phyloP scores from a whole-genome alignment of 2,113 vertebrate species.

The Myotis brandtii region DNA sequence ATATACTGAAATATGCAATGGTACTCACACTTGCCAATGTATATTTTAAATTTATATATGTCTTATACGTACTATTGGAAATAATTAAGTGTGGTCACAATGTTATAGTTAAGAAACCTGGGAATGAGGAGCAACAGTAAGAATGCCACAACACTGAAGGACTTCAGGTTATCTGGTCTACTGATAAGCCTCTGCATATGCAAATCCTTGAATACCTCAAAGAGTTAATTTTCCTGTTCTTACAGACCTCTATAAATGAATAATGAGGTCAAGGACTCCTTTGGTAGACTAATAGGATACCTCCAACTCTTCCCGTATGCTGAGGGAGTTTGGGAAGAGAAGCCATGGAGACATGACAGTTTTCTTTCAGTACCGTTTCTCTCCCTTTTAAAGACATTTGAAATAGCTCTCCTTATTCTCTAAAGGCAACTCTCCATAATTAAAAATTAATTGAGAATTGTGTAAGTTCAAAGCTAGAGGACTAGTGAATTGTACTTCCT shows the following conservation, averaged over 20 bases:
- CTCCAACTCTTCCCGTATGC: neutral
- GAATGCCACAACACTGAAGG: neutral
- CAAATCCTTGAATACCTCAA: neutral
- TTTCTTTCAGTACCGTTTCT: neutral
- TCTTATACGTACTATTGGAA: neutral
- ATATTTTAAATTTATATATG: neutral
- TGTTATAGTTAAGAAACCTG: neutral
- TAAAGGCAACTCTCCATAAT: neutral
- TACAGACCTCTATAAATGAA: neutral
- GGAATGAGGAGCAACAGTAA: neutral
- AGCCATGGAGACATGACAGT: neutral
- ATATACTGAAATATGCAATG: neutral
- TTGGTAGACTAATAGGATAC: neutral
- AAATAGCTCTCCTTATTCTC: constrained; percentile 1
- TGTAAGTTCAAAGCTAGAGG: neutral
- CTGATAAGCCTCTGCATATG: neutral
- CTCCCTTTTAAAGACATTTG: neutral
- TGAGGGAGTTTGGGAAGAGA: neutral
- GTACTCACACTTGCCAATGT: neutral
- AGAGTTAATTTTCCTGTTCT: neutral
- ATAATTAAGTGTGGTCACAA: neutral
- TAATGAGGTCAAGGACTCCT: neutral
- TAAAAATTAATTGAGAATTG: constrained; percentile 13
- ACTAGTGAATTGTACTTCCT: neutral
- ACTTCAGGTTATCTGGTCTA: neutral